Conservation (phyloP, 2,113 vertebrate genomes). For the Peromyscus leucopus region DNA sequence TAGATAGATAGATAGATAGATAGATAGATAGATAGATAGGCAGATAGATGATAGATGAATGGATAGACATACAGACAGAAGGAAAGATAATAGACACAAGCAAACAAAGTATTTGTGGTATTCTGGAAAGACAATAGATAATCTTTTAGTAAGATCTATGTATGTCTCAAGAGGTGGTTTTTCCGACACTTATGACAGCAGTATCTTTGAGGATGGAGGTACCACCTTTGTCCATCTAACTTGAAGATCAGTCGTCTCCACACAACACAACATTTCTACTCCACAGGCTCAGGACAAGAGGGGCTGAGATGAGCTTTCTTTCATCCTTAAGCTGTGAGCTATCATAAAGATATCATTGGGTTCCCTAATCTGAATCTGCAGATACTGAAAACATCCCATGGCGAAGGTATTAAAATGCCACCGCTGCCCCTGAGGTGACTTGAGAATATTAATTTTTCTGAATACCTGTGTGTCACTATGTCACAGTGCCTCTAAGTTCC, state of each 20-base stretch:
- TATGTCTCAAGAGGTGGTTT: background rate
- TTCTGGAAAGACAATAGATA: too few relatives aligned
- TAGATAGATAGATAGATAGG: too few relatives aligned
- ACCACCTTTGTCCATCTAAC: background rate
- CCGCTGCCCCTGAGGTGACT: fast-evolving
- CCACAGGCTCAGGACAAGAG: background rate
- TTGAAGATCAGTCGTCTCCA: background rate
- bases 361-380: background rate
- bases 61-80: background rate
- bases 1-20: background rate
- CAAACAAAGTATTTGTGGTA: background rate
- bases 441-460: background rate
- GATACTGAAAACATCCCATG: background rate
- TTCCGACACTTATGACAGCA: background rate
- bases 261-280: background rate
- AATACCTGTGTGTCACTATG: background rate
- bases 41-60: background rate
- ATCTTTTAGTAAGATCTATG: background rate
- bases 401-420: background rate
- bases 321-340: background rate
- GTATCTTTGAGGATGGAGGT: too few relatives aligned
- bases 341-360: background rate
- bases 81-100: background rate
- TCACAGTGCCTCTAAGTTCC: too few relatives aligned
- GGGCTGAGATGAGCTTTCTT: too few relatives aligned